Evolutionary conservation across 2,113 vertebrate species (phyloP).

Genomic region (Rattus norvegicus): DNA sequence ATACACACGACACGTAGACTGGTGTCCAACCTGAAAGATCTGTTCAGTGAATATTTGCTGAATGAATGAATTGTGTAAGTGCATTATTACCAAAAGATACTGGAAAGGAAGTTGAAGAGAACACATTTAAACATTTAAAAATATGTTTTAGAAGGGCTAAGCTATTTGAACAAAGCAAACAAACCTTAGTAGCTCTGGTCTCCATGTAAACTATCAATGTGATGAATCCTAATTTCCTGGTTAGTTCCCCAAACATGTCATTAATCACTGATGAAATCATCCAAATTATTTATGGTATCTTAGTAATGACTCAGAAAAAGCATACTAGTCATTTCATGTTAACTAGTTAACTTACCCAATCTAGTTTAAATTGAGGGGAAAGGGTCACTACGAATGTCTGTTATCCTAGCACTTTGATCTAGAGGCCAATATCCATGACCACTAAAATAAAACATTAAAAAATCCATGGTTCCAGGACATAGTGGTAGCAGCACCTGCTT

Average conservation of each 20-base stretch:
- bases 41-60: slow-evolving; percentile 45
- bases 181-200: neutral
- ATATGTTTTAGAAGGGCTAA: neutral
- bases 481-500: no score
- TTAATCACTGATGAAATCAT: neutral
- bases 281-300: slow-evolving; percentile 14
- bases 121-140: neutral
- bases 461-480: neutral
- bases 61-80: slow-evolving; percentile 29
- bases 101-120: slow-evolving; percentile 24
- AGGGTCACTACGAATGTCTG: slow-evolving; percentile 41
- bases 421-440: neutral
- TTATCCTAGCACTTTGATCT: slow-evolving; percentile 35
- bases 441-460: slow-evolving; percentile 51
- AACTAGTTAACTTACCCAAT: neutral
- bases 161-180: neutral
- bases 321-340: neutral
- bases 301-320: slow-evolving; percentile 17
- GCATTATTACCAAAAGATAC: neutral
- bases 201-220: neutral
- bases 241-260: neutral
- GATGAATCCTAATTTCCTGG: neutral
- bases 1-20: neutral
- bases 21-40: neutral
- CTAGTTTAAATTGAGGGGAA: slow-evolving; percentile 9